phyloP scores from a whole-genome alignment of 2,888 invertebrate species.

The Drosophila prolongata region DNA sequence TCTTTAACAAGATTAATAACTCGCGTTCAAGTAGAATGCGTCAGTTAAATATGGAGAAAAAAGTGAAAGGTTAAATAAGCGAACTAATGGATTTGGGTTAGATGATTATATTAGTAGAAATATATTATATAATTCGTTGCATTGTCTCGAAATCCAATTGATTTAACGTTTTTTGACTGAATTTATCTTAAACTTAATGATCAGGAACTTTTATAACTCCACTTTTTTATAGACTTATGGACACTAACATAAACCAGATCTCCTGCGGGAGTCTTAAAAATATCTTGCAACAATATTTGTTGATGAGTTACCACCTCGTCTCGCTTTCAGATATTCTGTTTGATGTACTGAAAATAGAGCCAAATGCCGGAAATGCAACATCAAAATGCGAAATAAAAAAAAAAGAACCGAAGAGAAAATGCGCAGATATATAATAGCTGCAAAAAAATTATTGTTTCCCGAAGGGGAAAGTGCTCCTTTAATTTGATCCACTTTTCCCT shows the following conservation, averaged over 20 bases:
- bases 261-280: conserved; percentile 12
- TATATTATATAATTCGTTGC: no score
- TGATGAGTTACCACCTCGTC: conserved; percentile 11
- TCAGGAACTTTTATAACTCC: neutral
- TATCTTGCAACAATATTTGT: conserved; percentile 26
- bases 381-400: conserved; percentile 17
- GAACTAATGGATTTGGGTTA: no score
- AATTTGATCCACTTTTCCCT: neutral
- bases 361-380: conserved; percentile 42
- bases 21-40: neutral
- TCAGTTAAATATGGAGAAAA: conserved; percentile 1
- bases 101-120: no score
- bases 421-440: neutral
- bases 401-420: neutral
- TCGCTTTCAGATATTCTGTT: conserved; percentile 31
- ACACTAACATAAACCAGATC: conserved; percentile 10
- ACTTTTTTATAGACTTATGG: neutral
- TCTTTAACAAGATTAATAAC: conserved; percentile 5
- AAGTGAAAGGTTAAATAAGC: neutral
- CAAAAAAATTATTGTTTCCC: neutral
- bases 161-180: no score
- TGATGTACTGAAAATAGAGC: conserved; percentile 33
- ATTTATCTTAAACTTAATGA: no score
- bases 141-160: neutral
- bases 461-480: neutral